Evolutionary conservation across 2,888 invertebrate genomes (phyloP).

Genomic region (Sympetrum striolatum): DNA sequence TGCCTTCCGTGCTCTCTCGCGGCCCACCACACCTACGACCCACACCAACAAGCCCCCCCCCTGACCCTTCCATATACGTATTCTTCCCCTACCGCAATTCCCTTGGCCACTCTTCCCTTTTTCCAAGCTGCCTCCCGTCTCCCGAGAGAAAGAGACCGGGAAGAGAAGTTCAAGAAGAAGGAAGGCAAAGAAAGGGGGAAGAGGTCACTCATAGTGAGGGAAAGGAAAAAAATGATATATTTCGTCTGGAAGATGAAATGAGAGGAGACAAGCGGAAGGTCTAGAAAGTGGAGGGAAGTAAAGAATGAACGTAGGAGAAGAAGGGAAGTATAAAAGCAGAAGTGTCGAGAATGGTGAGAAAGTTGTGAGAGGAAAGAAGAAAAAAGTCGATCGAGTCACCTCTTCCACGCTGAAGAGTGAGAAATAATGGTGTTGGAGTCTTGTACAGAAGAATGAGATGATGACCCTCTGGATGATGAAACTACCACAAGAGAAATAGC

Average conservation of each 20-base stretch:
- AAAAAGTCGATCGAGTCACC: not conserved
- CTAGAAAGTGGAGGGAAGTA: not conserved
- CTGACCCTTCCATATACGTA: not conserved
- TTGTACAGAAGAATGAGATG: not conserved
- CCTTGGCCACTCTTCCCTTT: not conserved
- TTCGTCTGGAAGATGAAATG: not conserved
- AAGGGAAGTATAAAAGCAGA: not conserved
- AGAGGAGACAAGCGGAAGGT: not conserved
- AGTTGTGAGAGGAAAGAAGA: not conserved
- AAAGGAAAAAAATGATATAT: not conserved
- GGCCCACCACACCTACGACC: not conserved
- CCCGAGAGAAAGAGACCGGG: not conserved
- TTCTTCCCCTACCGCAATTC: not conserved
- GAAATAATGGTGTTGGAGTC: conserved; percentile 27
- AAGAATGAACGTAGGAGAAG: not conserved
- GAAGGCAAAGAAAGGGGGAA: not conserved
- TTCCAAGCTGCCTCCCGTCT: not conserved
- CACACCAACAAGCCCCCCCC: not conserved
- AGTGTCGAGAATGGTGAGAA: not conserved
- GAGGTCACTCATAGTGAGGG: not conserved
- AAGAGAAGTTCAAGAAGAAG: not conserved
- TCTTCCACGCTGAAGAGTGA: not conserved
- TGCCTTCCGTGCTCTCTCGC: not conserved
- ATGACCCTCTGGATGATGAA: conserved; percentile 8
- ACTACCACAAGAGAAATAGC: not conserved